phyloP scores from a whole-genome alignment of 2,888 invertebrate species.

The Eulithis testata region DNA sequence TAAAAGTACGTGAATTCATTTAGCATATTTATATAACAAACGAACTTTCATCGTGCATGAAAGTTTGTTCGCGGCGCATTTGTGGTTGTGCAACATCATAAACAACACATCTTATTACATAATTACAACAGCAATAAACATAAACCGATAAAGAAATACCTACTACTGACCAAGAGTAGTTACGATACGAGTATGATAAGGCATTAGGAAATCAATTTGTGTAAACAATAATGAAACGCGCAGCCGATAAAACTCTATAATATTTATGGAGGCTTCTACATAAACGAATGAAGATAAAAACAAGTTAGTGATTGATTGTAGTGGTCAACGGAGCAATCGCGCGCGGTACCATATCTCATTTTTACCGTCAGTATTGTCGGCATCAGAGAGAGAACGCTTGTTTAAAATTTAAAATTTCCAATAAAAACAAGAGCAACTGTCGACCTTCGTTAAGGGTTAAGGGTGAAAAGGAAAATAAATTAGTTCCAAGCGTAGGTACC shows the following conservation, averaged over 20 bases:
- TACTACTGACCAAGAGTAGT: constrained; percentile 1
- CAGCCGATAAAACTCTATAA: constrained; percentile 16
- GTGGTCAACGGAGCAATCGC: constrained; percentile 43
- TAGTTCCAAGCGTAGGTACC: constrained; percentile 9
- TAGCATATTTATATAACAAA: constrained; percentile 63
- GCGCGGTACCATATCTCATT: constrained; percentile 41
- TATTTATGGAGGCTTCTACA: constrained; percentile 14
- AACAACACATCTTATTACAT: constrained; percentile 17
- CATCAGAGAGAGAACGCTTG: constrained; percentile 41
- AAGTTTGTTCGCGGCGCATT: constrained; percentile 53
- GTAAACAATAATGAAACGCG: constrained; percentile 16
- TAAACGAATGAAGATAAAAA: constrained; percentile 24
- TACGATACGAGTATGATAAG: constrained; percentile 7
- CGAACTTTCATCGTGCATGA: constrained; percentile 65
- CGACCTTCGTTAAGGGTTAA: constrained; percentile 35
- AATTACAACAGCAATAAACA: constrained; percentile 12
- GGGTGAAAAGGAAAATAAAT: constrained; percentile 23
- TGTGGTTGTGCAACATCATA: constrained; percentile 42
- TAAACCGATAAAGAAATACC: constrained; percentile 14
- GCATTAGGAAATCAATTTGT: constrained; percentile 18
- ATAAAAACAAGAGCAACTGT: constrained; percentile 33
- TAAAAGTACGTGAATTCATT: constrained; percentile 50
- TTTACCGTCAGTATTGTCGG: constrained; percentile 43
- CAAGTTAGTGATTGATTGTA: constrained; percentile 33
- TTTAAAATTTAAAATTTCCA: constrained; percentile 51